Evolutionary conservation across 64 coral and sea anemone genomes (phyloP), one percentile per base, ranked within the genome.

Genomic region (Astreopora myriophthalma): DNA sequence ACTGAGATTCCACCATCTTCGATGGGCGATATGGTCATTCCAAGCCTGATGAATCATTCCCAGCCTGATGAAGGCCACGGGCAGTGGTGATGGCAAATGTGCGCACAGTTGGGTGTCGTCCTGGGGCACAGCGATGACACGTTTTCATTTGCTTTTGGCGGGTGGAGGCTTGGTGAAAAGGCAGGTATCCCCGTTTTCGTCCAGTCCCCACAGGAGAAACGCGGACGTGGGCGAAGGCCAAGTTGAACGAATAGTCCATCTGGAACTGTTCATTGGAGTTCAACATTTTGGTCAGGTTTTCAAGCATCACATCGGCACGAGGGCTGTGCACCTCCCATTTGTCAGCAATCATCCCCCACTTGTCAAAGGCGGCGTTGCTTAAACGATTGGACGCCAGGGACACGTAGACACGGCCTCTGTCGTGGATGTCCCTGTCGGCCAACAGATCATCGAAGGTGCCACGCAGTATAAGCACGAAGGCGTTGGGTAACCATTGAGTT

Each of bases 241-340:
- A 29, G 34, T 86, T 86, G 82, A 86, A 86, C 0, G 29, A 67
- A 22, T 86, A 51, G 82, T 86, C 58, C 82, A 69, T 86, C 20
- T 69, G 0, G 62, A 86, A 86, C 22, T 86, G 55, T n/a, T 69
- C 62, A 8, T 86, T 86, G 28, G 61, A 86, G 13, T 86, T 86
- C 1, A 86, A 22, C 82, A 86, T 55, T 14, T 80, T 80, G n/a
- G 35, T 48, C 16, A 80, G 30, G 3, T 80, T 34, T 1, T 25
- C 4, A 3, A 80, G 13, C 4, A 80, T 13, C 35, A 28, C 1
- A 14, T 55, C 46, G 1, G 49, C 76, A 1, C 22, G 40, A 12
- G 40, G 35, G 0, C 3, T 36, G 6, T n/a, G 2, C 48, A 29
- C 35, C 4, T 40, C 52, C 82, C 82, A 85, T 65, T 85, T 58